These are phyloP conservation scores for Microtus pennsylvanicus DNA, from an alignment of 2,113 vertebrate species.

Conservation along the genomic window DNA sequence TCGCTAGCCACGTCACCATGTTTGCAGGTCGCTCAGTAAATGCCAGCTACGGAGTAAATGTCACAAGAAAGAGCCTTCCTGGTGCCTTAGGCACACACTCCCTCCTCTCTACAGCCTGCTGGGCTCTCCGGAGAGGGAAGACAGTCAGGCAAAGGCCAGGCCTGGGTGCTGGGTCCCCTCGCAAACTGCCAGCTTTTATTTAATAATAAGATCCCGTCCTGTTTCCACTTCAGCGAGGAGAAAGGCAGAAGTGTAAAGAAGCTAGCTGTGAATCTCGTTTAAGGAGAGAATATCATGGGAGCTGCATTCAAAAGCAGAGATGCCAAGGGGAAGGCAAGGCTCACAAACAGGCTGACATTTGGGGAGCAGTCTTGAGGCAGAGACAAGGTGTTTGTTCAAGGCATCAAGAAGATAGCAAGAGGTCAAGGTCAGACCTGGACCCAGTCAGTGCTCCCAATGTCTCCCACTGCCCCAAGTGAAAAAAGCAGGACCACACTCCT, in stretches of 20 bases:
- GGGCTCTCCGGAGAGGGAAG: not conserved
- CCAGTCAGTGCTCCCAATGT: rapidly evolving
- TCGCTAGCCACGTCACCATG: not conserved
- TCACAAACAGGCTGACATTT: rapidly evolving
- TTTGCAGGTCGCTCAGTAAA: conserved; percentile 70
- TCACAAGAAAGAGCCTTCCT: conserved; percentile 39
- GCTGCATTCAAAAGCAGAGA: rapidly evolving
- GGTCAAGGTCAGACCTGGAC: not conserved
- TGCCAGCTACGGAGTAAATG: conserved; percentile 65
- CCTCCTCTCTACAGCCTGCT: not conserved
- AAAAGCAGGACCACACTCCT: too few species aligned
- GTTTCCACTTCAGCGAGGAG: not conserved
- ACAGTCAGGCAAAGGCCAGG: not conserved
- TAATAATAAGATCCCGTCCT: not conserved
- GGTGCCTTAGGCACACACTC: conserved; percentile 18
- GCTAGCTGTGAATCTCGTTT: rapidly evolving
- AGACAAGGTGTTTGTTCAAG: rapidly evolving
- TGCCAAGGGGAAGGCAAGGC: rapidly evolving
- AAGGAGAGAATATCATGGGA: not conserved
- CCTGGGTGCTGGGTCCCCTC: not conserved
- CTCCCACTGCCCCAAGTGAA: rapidly evolving
- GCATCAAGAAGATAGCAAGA: rapidly evolving
- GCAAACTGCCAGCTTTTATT: rapidly evolving
- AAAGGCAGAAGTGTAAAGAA: not conserved
- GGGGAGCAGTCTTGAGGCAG: not conserved